Percentiles rank a stretch among this genome's conserved stretches.
Conservation (phyloP, 2,888 invertebrate species). For the Eurytoma californica region DNA sequence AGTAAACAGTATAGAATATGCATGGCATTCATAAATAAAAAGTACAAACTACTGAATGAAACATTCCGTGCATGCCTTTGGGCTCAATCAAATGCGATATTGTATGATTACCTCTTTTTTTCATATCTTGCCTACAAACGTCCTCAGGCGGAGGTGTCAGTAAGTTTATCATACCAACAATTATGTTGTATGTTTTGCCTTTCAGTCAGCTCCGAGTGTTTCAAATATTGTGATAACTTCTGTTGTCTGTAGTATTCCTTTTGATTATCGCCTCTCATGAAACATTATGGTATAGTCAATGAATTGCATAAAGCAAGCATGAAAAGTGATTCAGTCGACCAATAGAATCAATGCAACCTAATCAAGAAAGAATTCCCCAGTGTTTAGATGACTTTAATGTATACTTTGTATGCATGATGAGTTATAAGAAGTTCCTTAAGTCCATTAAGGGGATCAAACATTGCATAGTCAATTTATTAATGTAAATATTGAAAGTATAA, state of each 20-base stretch:
- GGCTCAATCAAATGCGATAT: slow-evolving; percentile 50
- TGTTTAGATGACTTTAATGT: slow-evolving; percentile 30
- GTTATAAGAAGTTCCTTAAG: slow-evolving; percentile 14
- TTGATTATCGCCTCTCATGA: slow-evolving; percentile 24
- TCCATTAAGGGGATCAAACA: slow-evolving; percentile 23
- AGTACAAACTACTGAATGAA: slow-evolving; percentile 41
- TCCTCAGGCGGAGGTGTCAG: slow-evolving; percentile 71
- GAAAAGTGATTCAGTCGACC: slow-evolving; percentile 31
- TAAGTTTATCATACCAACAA: slow-evolving; percentile 66
- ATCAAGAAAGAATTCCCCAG: slow-evolving; percentile 36
- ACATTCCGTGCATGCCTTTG: slow-evolving; percentile 49
- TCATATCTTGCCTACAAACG: slow-evolving; percentile 68
- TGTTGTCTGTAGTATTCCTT: slow-evolving; percentile 40
- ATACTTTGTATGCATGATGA: slow-evolving; percentile 45
- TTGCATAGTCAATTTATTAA: no score
- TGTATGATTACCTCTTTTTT: slow-evolving; percentile 62
- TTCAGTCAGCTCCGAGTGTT: slow-evolving; percentile 26
- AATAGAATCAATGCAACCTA: slow-evolving; percentile 24
- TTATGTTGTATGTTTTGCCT: slow-evolving; percentile 56
- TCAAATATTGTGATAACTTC: slow-evolving; percentile 47
- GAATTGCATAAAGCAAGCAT: slow-evolving; percentile 46
- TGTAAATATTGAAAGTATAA: no score
- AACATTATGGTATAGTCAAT: slow-evolving; percentile 27
- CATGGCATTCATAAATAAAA: slow-evolving; percentile 49
- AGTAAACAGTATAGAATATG: slow-evolving; percentile 50